Evolutionary conservation across 2,113 vertebrate species (phyloP).

Genomic region (Lepus americanus): DNA sequence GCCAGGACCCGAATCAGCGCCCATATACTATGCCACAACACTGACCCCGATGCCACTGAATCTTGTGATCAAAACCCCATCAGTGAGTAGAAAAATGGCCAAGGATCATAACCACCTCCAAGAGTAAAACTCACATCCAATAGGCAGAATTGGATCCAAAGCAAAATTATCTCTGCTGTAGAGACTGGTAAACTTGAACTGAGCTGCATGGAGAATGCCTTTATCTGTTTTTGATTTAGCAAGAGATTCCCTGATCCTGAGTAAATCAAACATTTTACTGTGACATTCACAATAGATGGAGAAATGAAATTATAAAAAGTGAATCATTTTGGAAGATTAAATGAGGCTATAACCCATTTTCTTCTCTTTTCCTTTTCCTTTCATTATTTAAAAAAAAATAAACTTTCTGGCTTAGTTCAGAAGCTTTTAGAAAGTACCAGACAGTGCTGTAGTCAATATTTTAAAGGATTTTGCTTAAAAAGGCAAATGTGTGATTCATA

Average conservation of each 20-base stretch:
- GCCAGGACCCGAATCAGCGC: too few species aligned
- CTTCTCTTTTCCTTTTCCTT: background rate
- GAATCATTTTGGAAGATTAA: background rate
- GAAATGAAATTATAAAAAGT: conserved; percentile 17
- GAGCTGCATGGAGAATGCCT: background rate
- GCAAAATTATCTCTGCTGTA: background rate
- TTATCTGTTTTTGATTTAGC: conserved; percentile 22
- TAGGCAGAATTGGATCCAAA: background rate
- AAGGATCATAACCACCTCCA: background rate
- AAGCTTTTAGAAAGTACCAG: conserved; percentile 45
- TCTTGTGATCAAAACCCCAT: background rate
- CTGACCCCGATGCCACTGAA: background rate
- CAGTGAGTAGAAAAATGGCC: background rate
- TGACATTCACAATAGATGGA: conserved; percentile 28
- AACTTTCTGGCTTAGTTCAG: conserved; percentile 16
- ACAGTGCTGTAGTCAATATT: conserved; percentile 23
- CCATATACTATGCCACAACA: too few species aligned
- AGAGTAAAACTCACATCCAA: background rate
- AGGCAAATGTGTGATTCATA: background rate
- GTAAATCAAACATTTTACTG: background rate
- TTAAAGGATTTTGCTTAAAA: conserved; percentile 59
- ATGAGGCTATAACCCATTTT: background rate
- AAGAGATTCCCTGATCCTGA: conserved; percentile 10
- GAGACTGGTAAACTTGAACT: conserved; percentile 15
- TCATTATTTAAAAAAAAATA: background rate